A percentile compares a stretch with the other conserved stretches of the same genome.
These are phyloP conservation scores for Bradysia coprophila DNA, from an alignment of 1,140 invertebrate species.

Conservation along the genomic window DNA sequence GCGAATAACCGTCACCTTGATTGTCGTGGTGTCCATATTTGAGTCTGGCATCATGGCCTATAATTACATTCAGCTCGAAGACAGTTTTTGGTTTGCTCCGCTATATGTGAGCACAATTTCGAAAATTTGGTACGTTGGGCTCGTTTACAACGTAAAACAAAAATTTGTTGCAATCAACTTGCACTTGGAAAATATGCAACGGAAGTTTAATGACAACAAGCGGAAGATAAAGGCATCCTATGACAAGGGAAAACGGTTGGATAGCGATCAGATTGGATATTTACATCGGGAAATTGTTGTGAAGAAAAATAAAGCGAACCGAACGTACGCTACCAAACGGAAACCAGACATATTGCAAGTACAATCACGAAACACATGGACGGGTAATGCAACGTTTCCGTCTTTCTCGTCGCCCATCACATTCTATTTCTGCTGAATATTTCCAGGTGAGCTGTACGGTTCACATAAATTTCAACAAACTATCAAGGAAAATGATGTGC, in stretches of 20 bases:
- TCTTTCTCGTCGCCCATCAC: too few species aligned
- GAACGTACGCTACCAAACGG: too few species aligned
- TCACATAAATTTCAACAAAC: too few species aligned
- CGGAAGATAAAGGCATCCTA: slow-evolving; percentile 8
- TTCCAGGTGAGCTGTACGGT: too few species aligned
- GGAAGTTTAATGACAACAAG: slow-evolving; percentile 11
- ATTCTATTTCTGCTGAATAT: too few species aligned
- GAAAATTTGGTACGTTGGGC: slow-evolving; percentile 21
- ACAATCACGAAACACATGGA: too few species aligned
- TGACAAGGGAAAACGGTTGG: too few species aligned
- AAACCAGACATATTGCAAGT: too few species aligned
- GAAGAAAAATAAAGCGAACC: too few species aligned
- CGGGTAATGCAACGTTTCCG: too few species aligned
- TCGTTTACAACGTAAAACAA: slow-evolving; percentile 15
- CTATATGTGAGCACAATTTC: slow-evolving; percentile 18
- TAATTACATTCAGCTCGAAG: background rate
- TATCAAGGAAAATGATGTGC: too few species aligned
- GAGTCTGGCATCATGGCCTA: slow-evolving; percentile 13
- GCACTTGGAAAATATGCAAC: slow-evolving; percentile 14
- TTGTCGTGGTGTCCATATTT: slow-evolving; percentile 13
- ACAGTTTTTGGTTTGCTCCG: slow-evolving; percentile 15
- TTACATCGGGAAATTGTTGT: slow-evolving; percentile 5
- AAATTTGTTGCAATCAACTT: slow-evolving; percentile 18
- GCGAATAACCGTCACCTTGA: slow-evolving; percentile 12
- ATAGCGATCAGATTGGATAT: slow-evolving; percentile 1